phyloP scores from a whole-genome alignment of 2,113 vertebrate genomes.

The Callopanchax toddi region DNA sequence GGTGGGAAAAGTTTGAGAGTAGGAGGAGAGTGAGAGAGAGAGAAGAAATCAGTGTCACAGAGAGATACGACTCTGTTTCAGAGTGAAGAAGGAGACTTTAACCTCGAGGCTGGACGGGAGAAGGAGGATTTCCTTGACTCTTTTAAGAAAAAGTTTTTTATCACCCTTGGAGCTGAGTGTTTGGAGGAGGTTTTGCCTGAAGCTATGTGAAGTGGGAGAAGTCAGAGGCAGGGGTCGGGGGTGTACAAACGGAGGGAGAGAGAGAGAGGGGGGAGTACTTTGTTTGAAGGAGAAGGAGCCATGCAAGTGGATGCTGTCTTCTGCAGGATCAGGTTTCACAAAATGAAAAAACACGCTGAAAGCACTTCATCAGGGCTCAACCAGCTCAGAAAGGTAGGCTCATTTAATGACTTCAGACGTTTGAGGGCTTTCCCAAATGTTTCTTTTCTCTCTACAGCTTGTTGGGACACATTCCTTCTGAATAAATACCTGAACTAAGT shows the following conservation, averaged over 20 bases:
- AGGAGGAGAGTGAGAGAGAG: slow-evolving; percentile 59
- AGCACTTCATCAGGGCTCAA: slow-evolving; percentile 74
- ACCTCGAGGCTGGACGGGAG: slow-evolving; percentile 29
- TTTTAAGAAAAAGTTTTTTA: slow-evolving; percentile 34
- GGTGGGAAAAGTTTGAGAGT: slow-evolving; percentile 69
- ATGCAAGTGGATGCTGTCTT: slow-evolving; percentile 79
- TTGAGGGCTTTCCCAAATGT: too few relatives aligned
- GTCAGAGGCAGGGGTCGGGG: slow-evolving; percentile 47
- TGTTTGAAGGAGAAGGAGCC: slow-evolving; percentile 64
- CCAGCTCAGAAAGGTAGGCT: slow-evolving; percentile 78
- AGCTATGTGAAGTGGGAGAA: slow-evolving; percentile 58
- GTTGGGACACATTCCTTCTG: too few relatives aligned
- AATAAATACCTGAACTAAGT: too few relatives aligned
- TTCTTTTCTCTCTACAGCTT: background rate
- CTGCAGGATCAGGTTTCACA: slow-evolving; percentile 74
- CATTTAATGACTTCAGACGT: background rate
- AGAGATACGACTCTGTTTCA: slow-evolving; percentile 46
- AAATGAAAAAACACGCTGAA: slow-evolving; percentile 76
- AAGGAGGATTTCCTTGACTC: slow-evolving; percentile 45
- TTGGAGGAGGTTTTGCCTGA: slow-evolving; percentile 57
- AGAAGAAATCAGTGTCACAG: slow-evolving; percentile 55
- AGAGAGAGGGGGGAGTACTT: slow-evolving; percentile 9
- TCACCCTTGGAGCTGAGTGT: slow-evolving; percentile 8
- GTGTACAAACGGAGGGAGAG: slow-evolving; percentile 21
- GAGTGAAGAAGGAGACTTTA: slow-evolving; percentile 43